Evolutionary conservation across 2,797 vertebrate species (phyloP), one percentile per base, ranked within the genome.

Genomic region (Diglossa cyanea): DNA sequence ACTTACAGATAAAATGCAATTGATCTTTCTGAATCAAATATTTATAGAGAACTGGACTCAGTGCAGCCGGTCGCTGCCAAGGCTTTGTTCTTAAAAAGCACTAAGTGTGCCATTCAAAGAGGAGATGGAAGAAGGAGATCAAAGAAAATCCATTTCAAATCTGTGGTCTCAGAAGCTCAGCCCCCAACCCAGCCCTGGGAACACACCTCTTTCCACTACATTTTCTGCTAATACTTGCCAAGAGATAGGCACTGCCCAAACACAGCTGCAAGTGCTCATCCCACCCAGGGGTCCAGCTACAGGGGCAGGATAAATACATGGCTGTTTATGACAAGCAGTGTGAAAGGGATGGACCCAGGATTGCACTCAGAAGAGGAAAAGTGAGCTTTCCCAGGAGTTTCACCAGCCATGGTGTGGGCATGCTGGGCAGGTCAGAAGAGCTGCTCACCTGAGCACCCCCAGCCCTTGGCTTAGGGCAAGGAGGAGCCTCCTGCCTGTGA

Each of bases 11-110:
- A 77, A 83, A 89, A 76, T 0, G 0, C 24, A 63, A 82, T 74
- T 67, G 81, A 93, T 91, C 45, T 67, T 85, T 63, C 53, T 16
- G 13, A 86, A 95, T 92, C 72, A 93, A 94, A 83, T 90, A 95
- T 91, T 96, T 91, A 87, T 77, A 51, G 35, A n/a, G n/a, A 94
- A 50, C 24, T 77, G 50, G 81, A 87, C 42, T 66, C 24, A 0
- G 20, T 47, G 62, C 62, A 84, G 70, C 57, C 3, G 0, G 30
- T 20, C 0, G 0, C 70, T 90, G 90, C 92, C 95, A 92, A 94
- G 18, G 45, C 58, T 93, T 86, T 81, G 66, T 67, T 93, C 81
- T 91, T 77, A 94, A 94, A 92, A 95, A 90, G 84, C 84, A 76
- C 81, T 80, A 86, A 84, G 60, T 11, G 35, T 85, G 65, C 71